A percentile compares a stretch with the other conserved stretches of the same genome.
These are phyloP conservation scores for Leptosomus discolor DNA, from an alignment of 2,113 vertebrate species.

Conservation along the genomic window DNA sequence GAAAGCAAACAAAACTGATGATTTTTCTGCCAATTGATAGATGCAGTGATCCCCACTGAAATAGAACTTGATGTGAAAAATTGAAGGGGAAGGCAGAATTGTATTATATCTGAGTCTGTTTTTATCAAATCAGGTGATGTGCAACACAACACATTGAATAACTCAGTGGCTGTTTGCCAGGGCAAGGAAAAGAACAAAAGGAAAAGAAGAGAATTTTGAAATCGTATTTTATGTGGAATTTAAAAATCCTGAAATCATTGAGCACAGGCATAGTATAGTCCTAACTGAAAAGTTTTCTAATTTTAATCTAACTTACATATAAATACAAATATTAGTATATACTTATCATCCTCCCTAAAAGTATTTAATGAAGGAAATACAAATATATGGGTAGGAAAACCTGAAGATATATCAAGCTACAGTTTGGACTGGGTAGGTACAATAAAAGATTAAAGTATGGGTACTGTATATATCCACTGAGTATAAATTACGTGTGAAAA, in stretches of 20 bases:
- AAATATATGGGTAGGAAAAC: background rate
- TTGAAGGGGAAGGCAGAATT: background rate
- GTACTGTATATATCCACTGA: background rate
- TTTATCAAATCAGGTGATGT: background rate
- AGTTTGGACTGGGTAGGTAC: background rate
- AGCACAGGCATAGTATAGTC: background rate
- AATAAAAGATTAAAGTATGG: background rate
- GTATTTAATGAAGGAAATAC: background rate
- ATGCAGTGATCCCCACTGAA: background rate
- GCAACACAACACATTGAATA: background rate
- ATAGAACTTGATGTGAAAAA: background rate
- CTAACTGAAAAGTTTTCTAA: background rate
- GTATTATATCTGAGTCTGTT: background rate
- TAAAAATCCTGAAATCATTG: background rate
- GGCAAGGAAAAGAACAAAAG: background rate
- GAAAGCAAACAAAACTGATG: background rate
- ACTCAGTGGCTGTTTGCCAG: background rate
- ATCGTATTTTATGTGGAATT: background rate
- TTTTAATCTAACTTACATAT: background rate
- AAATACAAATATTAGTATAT: background rate
- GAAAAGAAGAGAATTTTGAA: background rate
- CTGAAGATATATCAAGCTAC: background rate
- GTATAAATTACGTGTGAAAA: background rate
- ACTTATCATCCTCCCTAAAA: background rate
- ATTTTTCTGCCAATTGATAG: background rate